Base-by-base conservation (phyloP, 2,797 vertebrate genomes). In the Dermochelys coriacea region DNA sequence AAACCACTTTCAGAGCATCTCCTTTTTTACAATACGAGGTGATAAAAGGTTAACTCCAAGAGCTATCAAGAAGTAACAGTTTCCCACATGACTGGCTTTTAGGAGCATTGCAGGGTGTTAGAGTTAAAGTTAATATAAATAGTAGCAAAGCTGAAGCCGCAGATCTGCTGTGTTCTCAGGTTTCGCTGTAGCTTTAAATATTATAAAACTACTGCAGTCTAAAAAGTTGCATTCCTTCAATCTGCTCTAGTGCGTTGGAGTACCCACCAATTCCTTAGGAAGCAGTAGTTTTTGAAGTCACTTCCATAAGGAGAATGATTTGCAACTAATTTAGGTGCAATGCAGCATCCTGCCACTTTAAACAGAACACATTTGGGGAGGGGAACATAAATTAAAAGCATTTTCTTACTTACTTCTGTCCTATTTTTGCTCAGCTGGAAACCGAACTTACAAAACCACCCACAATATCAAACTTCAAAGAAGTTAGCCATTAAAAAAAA, bases 261-360 rank as follows among this genome's bases (percentile, higher is more conserved):
- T 87, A 94, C 9, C 8, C 59, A 77, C 12, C 77, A 85, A 3
- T 83, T 80, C 86, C 85, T 95, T 81, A 91, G 19, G 57, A 41
- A 88, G 87, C 52, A 80, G 84, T 87, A 93, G 61, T 85, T 92
- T 61, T 54, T 21, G 49, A 54, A 93, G 16, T 82, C 50, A 92
- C 16, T 74, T 95, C 77, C 91, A 85, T 85, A 90, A 93, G 25
- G 84, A 91, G 85, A 96, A 77, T 57, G 85, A 25, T 93, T 89
- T 93, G 82, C 77, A 91, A 85, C 27, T 54, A 83, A 92, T 51
- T 61, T 71, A 85, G 95, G 96, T 96, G 96, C 97, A 98, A 95
- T 97, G 97, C 97, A 98, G 97, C 19, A 96, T 92, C 94, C 93
- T 95, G 91, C 91, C 96, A 71, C 96, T 93, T 90, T 41, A 91